A percentile compares a stretch with the other conserved stretches of the same genome.
phyloP scores from a whole-genome alignment of 2,888 invertebrate species.

The Himalopsyche anomala region DNA sequence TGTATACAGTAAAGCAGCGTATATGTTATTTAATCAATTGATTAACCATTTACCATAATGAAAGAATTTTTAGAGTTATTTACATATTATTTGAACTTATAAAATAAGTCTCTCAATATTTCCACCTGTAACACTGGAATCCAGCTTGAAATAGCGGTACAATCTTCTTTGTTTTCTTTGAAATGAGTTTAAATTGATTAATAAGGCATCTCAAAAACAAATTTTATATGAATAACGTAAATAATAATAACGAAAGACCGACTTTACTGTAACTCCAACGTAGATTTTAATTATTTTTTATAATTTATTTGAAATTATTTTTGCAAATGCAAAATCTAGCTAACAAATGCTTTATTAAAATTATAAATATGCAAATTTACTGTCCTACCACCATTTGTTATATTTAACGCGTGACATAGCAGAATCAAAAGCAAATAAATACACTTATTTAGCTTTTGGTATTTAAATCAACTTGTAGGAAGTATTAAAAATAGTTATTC shows the following conservation, averaged over 20 bases:
- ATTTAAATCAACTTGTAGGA: too few relatives aligned
- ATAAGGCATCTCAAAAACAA: constrained; percentile 2
- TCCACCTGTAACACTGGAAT: background rate
- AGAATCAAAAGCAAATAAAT: too few relatives aligned
- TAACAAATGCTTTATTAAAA: too few relatives aligned
- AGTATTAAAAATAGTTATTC: too few relatives aligned
- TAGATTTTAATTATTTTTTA: background rate
- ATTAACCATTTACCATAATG: background rate
- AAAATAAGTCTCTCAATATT: background rate
- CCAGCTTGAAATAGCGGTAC: background rate
- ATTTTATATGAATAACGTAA: background rate
- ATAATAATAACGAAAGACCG: background rate
- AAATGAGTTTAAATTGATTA: constrained; percentile 1
- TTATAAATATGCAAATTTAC: too few relatives aligned
- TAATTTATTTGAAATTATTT: background rate
- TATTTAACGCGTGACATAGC: too few relatives aligned
- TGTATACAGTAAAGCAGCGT: background rate
- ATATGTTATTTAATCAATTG: background rate
- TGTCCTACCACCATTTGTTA: too few relatives aligned
- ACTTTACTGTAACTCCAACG: background rate
- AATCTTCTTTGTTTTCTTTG: constrained; percentile 13
- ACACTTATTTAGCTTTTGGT: too few relatives aligned
- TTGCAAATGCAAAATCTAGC: too few relatives aligned
- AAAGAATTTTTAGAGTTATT: background rate
- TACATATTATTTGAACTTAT: background rate